phyloP scores from a whole-genome alignment of 2,113 vertebrate genomes.

The Melanostigma gelatinosum region DNA sequence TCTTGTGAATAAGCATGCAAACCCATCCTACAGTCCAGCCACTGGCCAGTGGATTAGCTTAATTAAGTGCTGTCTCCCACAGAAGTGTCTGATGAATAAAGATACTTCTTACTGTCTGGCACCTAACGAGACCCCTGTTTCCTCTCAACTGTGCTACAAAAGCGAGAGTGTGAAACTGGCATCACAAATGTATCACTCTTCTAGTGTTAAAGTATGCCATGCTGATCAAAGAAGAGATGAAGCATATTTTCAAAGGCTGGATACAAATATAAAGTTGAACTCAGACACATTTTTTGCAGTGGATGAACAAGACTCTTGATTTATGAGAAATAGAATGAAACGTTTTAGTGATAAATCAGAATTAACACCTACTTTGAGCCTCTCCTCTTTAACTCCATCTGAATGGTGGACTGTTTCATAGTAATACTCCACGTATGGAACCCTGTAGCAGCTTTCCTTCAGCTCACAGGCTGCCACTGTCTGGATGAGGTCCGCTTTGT shows the following conservation, averaged over 20 bases:
- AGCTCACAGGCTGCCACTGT: constrained; percentile 76
- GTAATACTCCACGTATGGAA: constrained; percentile 80
- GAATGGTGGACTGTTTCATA: constrained; percentile 74
- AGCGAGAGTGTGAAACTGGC: constrained; percentile 53
- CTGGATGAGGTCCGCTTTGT: constrained; percentile 75
- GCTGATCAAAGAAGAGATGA: constrained; percentile 10
- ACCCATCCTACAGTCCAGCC: constrained; percentile 50
- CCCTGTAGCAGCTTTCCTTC: constrained; percentile 78
- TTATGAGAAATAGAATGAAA: background rate
- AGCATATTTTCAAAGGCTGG: background rate
- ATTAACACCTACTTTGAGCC: constrained; percentile 74
- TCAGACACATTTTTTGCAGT: background rate
- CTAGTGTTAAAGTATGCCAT: constrained; percentile 8
- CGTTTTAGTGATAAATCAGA: background rate
- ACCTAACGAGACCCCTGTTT: constrained; percentile 62
- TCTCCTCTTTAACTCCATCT: constrained; percentile 75
- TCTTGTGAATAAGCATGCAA: constrained; percentile 7
- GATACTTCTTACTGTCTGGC: constrained; percentile 71
- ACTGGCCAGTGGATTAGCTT: constrained; percentile 46
- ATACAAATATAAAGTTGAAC: background rate
- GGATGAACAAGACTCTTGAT: background rate
- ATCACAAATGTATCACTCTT: constrained; percentile 32
- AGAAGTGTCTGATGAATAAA: constrained; percentile 66
- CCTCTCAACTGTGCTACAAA: constrained; percentile 56
- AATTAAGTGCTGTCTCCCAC: constrained; percentile 65